Evolutionary conservation across 2,888 invertebrate genomes (phyloP).

Genomic region (Callimorpha dominula): DNA sequence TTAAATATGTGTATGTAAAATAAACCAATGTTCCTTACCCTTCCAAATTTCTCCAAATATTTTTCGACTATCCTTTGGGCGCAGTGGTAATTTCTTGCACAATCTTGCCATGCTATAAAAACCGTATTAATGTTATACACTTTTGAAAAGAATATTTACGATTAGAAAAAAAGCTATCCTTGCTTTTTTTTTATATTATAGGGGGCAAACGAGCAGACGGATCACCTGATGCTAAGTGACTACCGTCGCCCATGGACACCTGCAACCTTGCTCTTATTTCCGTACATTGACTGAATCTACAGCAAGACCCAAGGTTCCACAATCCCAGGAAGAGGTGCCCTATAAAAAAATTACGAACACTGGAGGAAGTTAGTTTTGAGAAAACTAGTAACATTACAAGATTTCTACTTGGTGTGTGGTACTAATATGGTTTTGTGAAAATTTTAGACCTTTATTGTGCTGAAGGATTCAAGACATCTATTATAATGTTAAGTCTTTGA

Average conservation of each 20-base stretch:
- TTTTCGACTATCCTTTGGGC: constrained; percentile 86
- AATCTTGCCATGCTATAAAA: constrained; percentile 88
- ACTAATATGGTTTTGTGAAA: too few species aligned
- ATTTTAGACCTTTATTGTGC: neutral
- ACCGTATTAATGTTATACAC: neutral
- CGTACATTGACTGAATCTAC: neutral
- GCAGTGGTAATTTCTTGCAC: constrained; percentile 86
- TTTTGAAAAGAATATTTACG: neutral
- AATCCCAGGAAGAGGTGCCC: neutral
- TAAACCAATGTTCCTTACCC: constrained; percentile 68
- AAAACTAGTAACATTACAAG: neutral
- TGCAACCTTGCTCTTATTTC: too few species aligned
- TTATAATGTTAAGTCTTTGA: neutral
- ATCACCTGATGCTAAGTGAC: too few species aligned
- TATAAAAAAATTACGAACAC: too few species aligned
- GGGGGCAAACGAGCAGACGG: too few species aligned
- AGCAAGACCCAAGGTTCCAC: neutral
- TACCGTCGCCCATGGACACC: too few species aligned
- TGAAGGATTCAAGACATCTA: neutral
- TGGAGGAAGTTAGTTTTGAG: neutral
- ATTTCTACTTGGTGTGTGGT: neutral
- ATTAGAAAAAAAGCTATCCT: neutral
- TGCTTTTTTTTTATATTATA: too few species aligned
- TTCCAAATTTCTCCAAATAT: constrained; percentile 87
- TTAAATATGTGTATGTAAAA: neutral